Conservation (phyloP, 2,113 vertebrate genomes). For the Psilopsiagon aurifrons region DNA sequence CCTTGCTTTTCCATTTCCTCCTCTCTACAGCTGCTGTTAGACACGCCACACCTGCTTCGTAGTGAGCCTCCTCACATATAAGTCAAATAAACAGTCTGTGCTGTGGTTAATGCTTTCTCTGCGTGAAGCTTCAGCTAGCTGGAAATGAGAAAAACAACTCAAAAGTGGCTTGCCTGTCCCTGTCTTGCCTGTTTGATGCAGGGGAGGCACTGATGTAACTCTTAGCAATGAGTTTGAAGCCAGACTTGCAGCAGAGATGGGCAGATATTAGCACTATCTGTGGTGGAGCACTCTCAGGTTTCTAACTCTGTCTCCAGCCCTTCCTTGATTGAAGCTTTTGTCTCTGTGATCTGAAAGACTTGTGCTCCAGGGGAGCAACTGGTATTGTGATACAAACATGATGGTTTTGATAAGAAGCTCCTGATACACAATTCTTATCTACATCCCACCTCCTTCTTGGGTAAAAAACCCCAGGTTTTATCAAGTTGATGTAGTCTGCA, state of each 20-base stretch:
- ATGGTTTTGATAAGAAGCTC: neutral
- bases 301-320: neutral
- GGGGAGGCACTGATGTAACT: neutral
- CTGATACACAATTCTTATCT: neutral
- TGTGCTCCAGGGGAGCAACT: neutral
- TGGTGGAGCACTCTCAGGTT: neutral
- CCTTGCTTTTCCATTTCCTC: neutral
- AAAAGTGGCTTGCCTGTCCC: neutral
- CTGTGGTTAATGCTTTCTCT: neutral
- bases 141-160: neutral
- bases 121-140: neutral
- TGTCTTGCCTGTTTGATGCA: neutral
- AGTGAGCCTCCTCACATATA: neutral
- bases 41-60: neutral
- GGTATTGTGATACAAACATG: neutral
- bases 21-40: neutral
- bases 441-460: neutral
- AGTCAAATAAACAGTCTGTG: neutral
- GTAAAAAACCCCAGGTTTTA: neutral
- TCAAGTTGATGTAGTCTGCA: neutral
- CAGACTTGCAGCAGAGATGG: neutral
- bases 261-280: neutral
- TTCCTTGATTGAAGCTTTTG: neutral
- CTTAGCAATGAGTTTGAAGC: neutral
- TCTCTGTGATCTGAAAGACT: neutral